A percentile compares a stretch with the other conserved stretches of the same genome.
phyloP scores from a whole-genome alignment of 2,797 vertebrate genomes.

The Nyctibius grandis region DNA sequence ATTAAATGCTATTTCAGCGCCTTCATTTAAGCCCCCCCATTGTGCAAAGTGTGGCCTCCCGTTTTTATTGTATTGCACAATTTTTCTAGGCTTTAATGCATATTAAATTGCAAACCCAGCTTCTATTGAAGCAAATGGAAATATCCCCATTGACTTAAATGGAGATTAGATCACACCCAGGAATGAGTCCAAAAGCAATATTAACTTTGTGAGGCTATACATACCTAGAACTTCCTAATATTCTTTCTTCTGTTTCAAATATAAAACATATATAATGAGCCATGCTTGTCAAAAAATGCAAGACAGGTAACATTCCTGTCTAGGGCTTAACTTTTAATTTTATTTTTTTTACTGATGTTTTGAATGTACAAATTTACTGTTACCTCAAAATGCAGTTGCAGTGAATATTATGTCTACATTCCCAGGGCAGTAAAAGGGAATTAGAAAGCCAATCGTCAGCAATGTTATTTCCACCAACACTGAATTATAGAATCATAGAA shows the following conservation, averaged over 20 bases:
- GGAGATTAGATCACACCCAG: conserved; percentile 31
- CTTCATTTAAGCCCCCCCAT: neutral
- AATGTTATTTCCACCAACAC: neutral
- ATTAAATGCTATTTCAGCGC: neutral
- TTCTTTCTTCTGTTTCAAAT: neutral
- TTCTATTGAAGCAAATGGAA: neutral
- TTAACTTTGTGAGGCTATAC: conserved; percentile 5
- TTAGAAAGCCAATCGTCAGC: neutral
- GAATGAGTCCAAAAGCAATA: conserved; percentile 38
- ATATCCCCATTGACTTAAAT: neutral
- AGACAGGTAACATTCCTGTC: neutral
- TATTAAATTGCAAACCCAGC: neutral
- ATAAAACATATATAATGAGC: neutral
- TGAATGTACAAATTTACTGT: neutral
- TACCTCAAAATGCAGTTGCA: neutral
- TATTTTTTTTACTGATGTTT: neutral
- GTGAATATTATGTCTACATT: neutral
- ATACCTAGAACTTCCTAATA: neutral
- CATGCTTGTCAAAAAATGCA: neutral
- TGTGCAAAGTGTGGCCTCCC: neutral
- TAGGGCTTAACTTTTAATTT: neutral
- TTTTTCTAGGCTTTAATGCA: conserved; percentile 4
- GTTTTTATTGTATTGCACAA: conserved; percentile 27
- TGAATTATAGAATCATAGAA: too few relatives aligned
- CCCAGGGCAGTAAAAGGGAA: neutral